Percentiles rank a stretch among this genome's conserved stretches.
Evolutionary conservation across 2,888 invertebrate genomes (phyloP).

Genomic region (Dorcus hopei): DNA sequence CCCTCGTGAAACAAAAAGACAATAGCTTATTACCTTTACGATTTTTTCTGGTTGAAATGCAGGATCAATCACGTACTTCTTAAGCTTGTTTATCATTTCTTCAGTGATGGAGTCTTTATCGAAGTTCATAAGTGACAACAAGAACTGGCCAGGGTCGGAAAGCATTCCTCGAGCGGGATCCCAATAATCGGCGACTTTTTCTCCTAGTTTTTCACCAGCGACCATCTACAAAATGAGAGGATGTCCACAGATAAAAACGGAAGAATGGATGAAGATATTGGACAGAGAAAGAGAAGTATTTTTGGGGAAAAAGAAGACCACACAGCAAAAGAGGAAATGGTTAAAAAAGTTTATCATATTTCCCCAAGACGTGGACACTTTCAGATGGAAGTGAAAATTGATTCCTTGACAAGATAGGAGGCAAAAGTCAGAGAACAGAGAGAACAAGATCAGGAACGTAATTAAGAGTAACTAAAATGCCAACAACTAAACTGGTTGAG

Average conservation of each 20-base stretch:
- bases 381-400: no score
- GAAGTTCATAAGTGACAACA: conserved; percentile 78
- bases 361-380: no score
- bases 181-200: conserved; percentile 88
- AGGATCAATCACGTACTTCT: conserved; percentile 72
- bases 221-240: conserved; percentile 37
- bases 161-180: conserved; percentile 79
- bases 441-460: no score
- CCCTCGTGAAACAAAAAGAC: background rate
- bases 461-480: no score
- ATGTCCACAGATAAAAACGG: background rate
- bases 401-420: no score
- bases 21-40: conserved; percentile 50
- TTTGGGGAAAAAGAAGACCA: no score
- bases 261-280: no score
- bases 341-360: no score
- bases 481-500: no score
- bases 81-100: conserved; percentile 77
- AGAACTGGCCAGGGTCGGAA: conserved; percentile 77
- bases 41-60: conserved; percentile 80
- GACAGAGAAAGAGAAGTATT: no score
- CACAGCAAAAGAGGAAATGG: no score
- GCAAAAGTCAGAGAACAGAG: no score
- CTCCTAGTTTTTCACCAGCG: conserved; percentile 65
- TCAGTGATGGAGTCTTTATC: conserved; percentile 84